phyloP scores from a whole-genome alignment of 2,797 vertebrate species.

The Linurgus olivaceus region DNA sequence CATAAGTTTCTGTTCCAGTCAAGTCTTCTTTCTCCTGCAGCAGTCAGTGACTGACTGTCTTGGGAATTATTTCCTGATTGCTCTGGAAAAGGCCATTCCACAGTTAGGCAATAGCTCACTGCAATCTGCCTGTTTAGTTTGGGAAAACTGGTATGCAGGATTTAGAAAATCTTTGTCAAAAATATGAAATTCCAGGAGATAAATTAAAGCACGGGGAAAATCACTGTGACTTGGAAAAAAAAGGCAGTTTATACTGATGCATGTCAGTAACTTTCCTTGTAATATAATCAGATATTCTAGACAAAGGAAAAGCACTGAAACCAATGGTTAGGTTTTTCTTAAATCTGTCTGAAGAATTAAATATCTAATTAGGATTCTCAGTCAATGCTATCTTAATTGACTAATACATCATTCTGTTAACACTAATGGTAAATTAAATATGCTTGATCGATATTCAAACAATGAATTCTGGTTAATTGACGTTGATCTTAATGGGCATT shows the following conservation, averaged over 20 bases:
- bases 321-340: slow-evolving; percentile 18
- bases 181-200: neutral
- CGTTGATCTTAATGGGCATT: slow-evolving; percentile 48
- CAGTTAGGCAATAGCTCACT: neutral
- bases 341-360: slow-evolving; percentile 50
- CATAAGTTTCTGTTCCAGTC: neutral
- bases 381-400: slow-evolving; percentile 64
- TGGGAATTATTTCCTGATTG: neutral
- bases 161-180: neutral
- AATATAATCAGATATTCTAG: neutral
- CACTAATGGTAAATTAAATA: slow-evolving; percentile 68
- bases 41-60: neutral
- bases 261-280: neutral
- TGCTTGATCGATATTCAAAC: slow-evolving; percentile 60
- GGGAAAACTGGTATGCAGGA: neutral
- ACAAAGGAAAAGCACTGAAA: neutral
- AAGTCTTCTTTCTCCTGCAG: neutral
- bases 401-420: slow-evolving; percentile 66
- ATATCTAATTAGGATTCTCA: slow-evolving; percentile 67
- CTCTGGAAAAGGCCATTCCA: neutral
- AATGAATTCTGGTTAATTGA: slow-evolving; percentile 56
- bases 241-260: neutral
- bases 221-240: neutral
- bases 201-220: neutral
- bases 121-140: neutral